phyloP scores from a whole-genome alignment of 2,113 vertebrate genomes.

The Narcine bancroftii region DNA sequence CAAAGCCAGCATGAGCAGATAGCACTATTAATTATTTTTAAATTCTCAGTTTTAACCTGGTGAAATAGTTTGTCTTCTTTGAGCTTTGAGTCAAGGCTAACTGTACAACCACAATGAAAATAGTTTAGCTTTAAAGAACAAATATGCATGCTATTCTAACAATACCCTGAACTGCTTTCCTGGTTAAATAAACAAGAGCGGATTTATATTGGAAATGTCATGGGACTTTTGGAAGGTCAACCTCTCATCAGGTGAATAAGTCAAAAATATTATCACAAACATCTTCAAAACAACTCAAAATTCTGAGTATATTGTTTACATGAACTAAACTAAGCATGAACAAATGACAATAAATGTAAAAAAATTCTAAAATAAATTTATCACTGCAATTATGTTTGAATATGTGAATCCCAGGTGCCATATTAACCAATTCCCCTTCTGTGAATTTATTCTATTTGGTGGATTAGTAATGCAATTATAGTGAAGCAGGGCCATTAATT shows the following conservation, averaged over 20 bases:
- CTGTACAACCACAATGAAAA: background rate
- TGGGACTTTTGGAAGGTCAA: background rate
- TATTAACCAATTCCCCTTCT: background rate
- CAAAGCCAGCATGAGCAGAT: background rate
- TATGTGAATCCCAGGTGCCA: background rate
- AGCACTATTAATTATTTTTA: background rate
- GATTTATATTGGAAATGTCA: background rate
- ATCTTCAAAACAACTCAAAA: background rate
- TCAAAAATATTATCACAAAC: background rate
- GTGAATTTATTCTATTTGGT: background rate
- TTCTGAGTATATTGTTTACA: background rate
- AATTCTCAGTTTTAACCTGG: background rate
- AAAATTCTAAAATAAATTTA: background rate
- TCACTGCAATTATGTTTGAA: background rate
- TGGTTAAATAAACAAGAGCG: background rate
- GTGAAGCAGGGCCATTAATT: background rate
- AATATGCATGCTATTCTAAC: background rate
- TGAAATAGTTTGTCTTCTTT: background rate
- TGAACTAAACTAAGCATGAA: background rate
- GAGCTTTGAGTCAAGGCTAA: background rate
- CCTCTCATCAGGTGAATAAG: background rate
- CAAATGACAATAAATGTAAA: background rate
- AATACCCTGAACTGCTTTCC: background rate
- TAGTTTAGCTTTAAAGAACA: background rate
- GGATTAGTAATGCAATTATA: conserved; percentile 22